Base-by-base conservation (phyloP, 2,888 invertebrate genomes). In the Leptura quadrifasciata region DNA sequence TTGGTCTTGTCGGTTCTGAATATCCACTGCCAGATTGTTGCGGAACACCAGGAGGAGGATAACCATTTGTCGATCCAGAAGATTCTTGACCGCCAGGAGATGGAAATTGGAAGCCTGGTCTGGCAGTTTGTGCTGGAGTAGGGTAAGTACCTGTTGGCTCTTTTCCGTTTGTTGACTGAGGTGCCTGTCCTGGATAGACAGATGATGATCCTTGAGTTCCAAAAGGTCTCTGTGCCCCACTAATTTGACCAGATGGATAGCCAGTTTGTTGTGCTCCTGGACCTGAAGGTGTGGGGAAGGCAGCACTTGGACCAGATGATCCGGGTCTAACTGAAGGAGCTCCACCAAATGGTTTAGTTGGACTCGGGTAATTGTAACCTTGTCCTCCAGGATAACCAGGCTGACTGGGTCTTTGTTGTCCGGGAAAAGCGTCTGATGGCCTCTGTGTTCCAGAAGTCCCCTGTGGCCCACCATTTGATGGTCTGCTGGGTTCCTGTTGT, bases 401-500 rank as follows among this genome's bases (percentile, higher is more conserved):
- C 1, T 15, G 18, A 10, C 15, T 20, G 15, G 21, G 6, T 20
- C 21, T 21, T 21, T 57, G 71, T 21, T 78, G 75, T 57, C 74
- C 71, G 4, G 77, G 79, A 58, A 77, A 80, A 20, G 81, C 77
- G 18, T 79, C 80, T 47, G 15, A n/a, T 24, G 76, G 73, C 5
- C 24, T 5, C 5, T 24, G 24, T 24, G 24, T 24, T 24, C 24
- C 24, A 24, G 24, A 24, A 5, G 24, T 24, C 18, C 71, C 76
- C 18, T 68, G 64, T 12, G 57, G 27, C 21, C 58, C 52, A 5
- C 76, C 68, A 15, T 55, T n/a, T 63, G 39, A 76, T 68, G 75
- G 77, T 24, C 77, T 71, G 68, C 76, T 75, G 10, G 82, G 79
- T 68, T 72, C 72, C 15, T 79, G 78, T 68, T 76, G 77, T 58